Percentiles rank a stretch among this genome's conserved stretches.
phyloP scores from a whole-genome alignment of 2,113 vertebrate genomes.

The Panurus biarmicus region DNA sequence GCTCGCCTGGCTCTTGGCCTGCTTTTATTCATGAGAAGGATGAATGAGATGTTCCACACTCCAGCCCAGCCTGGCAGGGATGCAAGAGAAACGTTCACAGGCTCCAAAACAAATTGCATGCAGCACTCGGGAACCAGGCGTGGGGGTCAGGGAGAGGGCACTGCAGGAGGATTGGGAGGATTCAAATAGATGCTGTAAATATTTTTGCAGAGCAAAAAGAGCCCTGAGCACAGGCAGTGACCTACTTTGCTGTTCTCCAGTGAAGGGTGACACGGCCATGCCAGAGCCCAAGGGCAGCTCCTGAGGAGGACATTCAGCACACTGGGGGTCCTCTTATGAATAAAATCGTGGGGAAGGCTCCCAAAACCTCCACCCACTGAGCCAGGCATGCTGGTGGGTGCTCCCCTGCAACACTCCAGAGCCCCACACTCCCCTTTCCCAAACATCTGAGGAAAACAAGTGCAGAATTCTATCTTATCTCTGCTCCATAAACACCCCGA shows the following conservation, averaged over 20 bases:
- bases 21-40: background rate
- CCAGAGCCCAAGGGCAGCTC: background rate
- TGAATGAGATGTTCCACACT: conserved; percentile 25
- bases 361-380: background rate
- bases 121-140: background rate
- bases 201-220: conserved; percentile 25
- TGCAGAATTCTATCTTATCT: background rate
- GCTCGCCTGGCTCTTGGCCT: background rate
- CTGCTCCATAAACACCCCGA: background rate
- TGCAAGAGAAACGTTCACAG: background rate
- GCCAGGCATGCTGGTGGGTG: background rate
- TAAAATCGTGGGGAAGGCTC: background rate
- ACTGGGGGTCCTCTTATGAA: fast-evolving
- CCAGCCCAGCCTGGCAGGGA: background rate
- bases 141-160: background rate
- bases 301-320: background rate
- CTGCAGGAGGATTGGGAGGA: background rate
- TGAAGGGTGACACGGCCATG: background rate
- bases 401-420: background rate
- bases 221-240: conserved; percentile 3
- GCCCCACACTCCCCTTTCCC: background rate
- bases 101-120: background rate
- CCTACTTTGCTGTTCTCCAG: background rate
- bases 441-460: background rate
- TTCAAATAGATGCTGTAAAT: conserved; percentile 33